These are phyloP conservation scores for Disparrhopalites patrizii DNA, from an alignment of 2,888 invertebrate genomes.

Conservation along the genomic window DNA sequence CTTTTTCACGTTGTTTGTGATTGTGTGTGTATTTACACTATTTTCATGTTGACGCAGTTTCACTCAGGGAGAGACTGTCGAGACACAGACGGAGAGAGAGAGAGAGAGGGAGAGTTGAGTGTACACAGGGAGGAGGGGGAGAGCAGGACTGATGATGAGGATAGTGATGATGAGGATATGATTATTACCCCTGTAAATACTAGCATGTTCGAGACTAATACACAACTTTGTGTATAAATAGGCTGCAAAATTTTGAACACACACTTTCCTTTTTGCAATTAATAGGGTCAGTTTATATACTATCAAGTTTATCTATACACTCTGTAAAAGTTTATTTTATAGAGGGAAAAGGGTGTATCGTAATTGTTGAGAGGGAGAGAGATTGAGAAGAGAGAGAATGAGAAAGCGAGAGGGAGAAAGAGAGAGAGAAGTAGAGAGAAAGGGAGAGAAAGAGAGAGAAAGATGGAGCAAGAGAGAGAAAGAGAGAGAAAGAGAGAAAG, in stretches of 20 bases:
- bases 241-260: background rate
- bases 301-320: background rate
- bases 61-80: too few species aligned
- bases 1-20: too few species aligned
- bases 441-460: conserved; percentile 1
- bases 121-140: background rate
- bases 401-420: background rate
- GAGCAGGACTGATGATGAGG: background rate
- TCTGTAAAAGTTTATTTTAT: background rate
- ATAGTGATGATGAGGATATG: background rate
- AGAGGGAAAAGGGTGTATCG: background rate
- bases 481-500: too few species aligned
- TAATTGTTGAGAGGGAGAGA: background rate
- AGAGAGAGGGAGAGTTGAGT: too few species aligned
- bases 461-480: too few species aligned
- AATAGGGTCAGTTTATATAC: background rate
- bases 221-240: background rate
- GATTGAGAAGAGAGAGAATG: background rate
- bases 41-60: too few species aligned
- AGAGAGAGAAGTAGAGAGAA: conserved; percentile 4
- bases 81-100: background rate
- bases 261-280: too few species aligned
- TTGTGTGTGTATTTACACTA: too few species aligned
- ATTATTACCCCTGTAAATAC: background rate
- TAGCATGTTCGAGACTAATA: background rate